Conservation (phyloP, 2,113 vertebrate species). For the Cettia cetti region DNA sequence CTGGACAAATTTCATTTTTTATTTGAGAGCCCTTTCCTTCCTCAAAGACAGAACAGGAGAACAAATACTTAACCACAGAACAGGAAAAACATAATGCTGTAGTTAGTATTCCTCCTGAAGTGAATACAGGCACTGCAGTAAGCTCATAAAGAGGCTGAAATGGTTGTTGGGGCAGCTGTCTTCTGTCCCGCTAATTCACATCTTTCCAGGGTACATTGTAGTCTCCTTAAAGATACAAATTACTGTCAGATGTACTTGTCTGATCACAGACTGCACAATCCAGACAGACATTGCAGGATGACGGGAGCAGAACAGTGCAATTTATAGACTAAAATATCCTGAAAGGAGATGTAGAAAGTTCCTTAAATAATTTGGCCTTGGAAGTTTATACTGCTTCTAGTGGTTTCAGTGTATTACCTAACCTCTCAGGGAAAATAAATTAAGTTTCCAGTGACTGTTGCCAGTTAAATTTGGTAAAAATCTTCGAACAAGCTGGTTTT, state of each 20-base stretch:
- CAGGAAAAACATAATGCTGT: background rate
- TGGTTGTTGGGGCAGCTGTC: background rate
- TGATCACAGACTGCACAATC: conserved; percentile 8
- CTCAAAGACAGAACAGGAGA: background rate
- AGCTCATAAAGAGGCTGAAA: background rate
- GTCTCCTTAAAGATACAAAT: background rate
- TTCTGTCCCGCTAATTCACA: background rate
- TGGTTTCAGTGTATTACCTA: background rate
- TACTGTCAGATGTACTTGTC: background rate
- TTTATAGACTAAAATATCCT: conserved; percentile 19
- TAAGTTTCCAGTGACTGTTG: background rate
- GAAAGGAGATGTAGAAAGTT: background rate
- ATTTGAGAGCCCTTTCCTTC: background rate
- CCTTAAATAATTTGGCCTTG: background rate
- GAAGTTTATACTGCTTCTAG: conserved; percentile 2
- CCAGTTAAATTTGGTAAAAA: background rate
- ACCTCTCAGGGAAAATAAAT: background rate
- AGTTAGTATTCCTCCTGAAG: background rate
- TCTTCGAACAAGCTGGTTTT: conserved; percentile 23
- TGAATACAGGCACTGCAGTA: background rate
- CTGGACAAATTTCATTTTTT: background rate
- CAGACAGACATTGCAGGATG: background rate
- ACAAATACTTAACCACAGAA: background rate
- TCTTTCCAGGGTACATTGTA: background rate
- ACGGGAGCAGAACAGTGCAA: background rate